phyloP scores from a whole-genome alignment of 2,888 invertebrate genomes.

The Cephus pulcher region DNA sequence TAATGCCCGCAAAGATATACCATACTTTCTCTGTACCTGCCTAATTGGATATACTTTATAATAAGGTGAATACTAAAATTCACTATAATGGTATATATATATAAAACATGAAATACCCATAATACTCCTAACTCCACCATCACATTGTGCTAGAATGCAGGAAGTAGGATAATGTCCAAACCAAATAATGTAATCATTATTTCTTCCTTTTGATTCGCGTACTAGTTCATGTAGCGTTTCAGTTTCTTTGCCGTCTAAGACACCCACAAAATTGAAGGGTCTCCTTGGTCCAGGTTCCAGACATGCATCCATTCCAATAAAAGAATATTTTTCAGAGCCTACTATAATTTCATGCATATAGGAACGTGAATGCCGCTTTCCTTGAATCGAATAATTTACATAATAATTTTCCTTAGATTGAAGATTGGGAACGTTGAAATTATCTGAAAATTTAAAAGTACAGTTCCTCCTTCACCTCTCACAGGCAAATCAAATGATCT shows the following conservation, averaged over 20 bases:
- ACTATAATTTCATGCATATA: conserved; percentile 74
- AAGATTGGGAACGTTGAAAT: conserved; percentile 83
- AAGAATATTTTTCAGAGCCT: conserved; percentile 77
- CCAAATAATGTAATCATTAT: conserved; percentile 76
- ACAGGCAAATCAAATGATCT: conserved; percentile 26
- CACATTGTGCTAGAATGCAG: conserved; percentile 76
- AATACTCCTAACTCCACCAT: conserved; percentile 67
- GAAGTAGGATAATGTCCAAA: conserved; percentile 96
- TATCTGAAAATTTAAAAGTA: conserved; percentile 71
- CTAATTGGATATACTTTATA: conserved; percentile 51
- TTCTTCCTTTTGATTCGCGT: conserved; percentile 67
- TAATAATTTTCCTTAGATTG: conserved; percentile 81
- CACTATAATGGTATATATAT: background rate
- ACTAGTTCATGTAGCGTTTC: conserved; percentile 71
- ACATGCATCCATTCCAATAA: conserved; percentile 89
- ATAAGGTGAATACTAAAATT: background rate
- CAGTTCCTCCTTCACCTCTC: background rate
- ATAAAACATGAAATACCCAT: conserved; percentile 45
- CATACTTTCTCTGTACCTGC: conserved; percentile 72
- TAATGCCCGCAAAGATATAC: conserved; percentile 92
- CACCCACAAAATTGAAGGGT: conserved; percentile 92
- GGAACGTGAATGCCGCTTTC: conserved; percentile 75
- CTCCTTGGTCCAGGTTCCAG: conserved; percentile 86
- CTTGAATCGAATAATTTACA: conserved; percentile 84
- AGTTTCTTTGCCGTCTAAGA: conserved; percentile 72